Conservation (phyloP, 2,888 invertebrate species). For the Agrochola lota region DNA sequence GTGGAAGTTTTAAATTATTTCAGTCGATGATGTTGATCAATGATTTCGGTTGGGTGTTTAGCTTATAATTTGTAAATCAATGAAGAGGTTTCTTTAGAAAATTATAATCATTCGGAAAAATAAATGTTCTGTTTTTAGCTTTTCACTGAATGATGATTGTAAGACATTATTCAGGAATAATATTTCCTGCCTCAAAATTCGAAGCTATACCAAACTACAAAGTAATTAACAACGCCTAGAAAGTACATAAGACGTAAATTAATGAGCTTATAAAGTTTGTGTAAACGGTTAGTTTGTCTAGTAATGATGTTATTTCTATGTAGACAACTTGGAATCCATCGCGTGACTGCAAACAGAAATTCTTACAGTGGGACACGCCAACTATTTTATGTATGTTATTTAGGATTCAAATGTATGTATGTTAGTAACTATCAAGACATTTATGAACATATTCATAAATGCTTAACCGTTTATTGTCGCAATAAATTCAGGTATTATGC, state of each 20-base stretch:
- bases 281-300: constrained; percentile 66
- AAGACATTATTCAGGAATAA: not conserved
- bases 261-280: constrained; percentile 63
- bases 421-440: constrained; percentile 58
- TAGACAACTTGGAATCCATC: constrained; percentile 80
- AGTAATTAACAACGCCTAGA: constrained; percentile 43
- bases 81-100: no score
- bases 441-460: constrained; percentile 67
- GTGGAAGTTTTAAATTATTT: not conserved
- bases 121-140: no score
- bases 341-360: constrained; percentile 85
- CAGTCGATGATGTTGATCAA: not conserved
- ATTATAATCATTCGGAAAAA: no score
- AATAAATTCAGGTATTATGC: constrained; percentile 61
- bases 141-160: not conserved
- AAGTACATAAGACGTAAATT: constrained; percentile 47
- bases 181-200: constrained; percentile 23
- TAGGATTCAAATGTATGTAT: constrained; percentile 66
- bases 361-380: constrained; percentile 78
- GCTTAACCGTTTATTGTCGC: constrained; percentile 59
- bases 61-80: not conserved
- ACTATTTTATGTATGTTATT: constrained; percentile 73
- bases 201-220: constrained; percentile 23
- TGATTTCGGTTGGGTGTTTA: not conserved
- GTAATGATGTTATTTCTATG: constrained; percentile 79